Evolutionary conservation across 2,113 vertebrate species (phyloP), one percentile per base, ranked within the genome.

Genomic region (Equus przewalskii): DNA sequence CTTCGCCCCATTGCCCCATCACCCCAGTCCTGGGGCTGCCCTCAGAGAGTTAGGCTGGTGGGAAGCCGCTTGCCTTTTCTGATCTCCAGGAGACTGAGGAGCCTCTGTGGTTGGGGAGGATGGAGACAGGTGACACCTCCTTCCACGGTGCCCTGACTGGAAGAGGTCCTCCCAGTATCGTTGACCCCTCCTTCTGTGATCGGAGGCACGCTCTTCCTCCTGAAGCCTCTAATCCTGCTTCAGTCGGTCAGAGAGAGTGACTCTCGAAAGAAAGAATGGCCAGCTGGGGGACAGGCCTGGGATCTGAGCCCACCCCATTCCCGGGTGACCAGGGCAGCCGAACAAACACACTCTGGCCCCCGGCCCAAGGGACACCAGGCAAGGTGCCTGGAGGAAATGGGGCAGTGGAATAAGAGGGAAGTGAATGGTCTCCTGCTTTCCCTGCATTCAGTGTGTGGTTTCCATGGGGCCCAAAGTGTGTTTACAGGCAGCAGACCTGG

Each of bases 161-260:
- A 60, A 98, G 99, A 98, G 98, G 97, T 80, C 97, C 94, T 97
- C 99, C 99, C 98, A 96, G 99, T 98, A 98, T 98, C 98, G 99
- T 98, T 98, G 98, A 84, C 98, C 97, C 98, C 99, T 99, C 98
- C 98, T 98, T 97, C 97, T 98, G 98, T 98, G 98, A 91, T 98
- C 98, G 97, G 98, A 98, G 98, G 96, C 97, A 95, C 11, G 83
- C 98, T 99, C 99, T 99, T 99, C 98, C 99, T 98, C 98, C 98
- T 83, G 89, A 97, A 98, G 96, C 97, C 87, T 96, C 98, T 98
- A 98, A 99, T 99, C 99, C 99, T 99, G 99, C 99, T 99, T 98
- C 99, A 99, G 99, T 99, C 97, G 90, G 93, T 97, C 98, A 98
- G 98, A 99, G 99, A 99, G 99, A 99, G 98, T 97, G 99, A 98